A percentile compares a stretch with the other conserved stretches of the same genome.
Evolutionary conservation across 2,888 invertebrate genomes (phyloP).

Genomic region (Thereva nobilitata): DNA sequence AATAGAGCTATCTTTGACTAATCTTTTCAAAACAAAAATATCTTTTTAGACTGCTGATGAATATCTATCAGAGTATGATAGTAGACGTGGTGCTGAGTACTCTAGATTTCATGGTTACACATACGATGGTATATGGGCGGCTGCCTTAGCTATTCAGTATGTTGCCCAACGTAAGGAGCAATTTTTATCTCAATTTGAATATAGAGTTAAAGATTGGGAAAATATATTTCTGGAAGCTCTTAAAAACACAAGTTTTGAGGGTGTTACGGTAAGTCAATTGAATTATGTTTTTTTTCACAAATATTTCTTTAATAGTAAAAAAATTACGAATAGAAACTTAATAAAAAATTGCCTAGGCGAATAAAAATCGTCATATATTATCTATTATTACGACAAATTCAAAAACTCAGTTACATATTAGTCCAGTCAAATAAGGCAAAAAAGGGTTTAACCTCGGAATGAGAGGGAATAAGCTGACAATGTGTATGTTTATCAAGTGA

Average conservation of each 20-base stretch:
- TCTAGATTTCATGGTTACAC: constrained; percentile 97
- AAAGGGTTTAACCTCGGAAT: no score
- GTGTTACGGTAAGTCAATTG: constrained; percentile 71
- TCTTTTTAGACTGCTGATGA: constrained; percentile 78
- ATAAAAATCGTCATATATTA: no score
- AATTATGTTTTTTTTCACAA: neutral
- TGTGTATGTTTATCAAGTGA: no score
- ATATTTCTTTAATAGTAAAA: neutral
- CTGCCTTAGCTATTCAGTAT: constrained; percentile 91
- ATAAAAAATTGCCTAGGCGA: no score
- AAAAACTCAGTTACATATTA: no score
- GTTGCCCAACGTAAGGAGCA: constrained; percentile 82
- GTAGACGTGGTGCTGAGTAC: constrained; percentile 78
- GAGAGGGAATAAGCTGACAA: no score
- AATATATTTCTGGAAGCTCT: constrained; percentile 83
- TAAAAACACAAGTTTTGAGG: constrained; percentile 91
- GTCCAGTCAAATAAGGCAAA: no score
- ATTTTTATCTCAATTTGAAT: constrained; percentile 80
- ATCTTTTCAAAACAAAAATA: neutral
- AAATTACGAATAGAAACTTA: neutral
- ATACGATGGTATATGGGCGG: constrained; percentile 97
- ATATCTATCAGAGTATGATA: constrained; percentile 83
- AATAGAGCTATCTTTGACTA: neutral
- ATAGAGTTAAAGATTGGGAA: constrained; percentile 87
- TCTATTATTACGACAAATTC: no score